These are phyloP conservation scores for Hippocampus zosterae DNA, from an alignment of 2,113 vertebrate species.

Conservation along the genomic window DNA sequence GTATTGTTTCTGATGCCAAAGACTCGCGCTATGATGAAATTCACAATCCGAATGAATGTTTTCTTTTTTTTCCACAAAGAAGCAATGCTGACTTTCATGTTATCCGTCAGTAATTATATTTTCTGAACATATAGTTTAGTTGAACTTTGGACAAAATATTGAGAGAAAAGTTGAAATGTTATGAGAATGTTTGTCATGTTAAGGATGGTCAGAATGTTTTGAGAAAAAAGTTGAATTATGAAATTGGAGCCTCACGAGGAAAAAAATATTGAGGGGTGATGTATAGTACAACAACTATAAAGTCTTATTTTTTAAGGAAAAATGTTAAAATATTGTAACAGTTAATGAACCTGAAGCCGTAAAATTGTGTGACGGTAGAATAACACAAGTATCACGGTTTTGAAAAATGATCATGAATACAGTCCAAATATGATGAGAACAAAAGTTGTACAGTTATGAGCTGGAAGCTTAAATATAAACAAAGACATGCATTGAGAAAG, in stretches of 20 bases:
- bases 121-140: neutral
- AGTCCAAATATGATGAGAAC: neutral
- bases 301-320: neutral
- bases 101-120: neutral
- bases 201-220: neutral
- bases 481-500: neutral
- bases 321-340: neutral
- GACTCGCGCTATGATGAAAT: constrained; percentile 65
- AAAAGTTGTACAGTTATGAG: neutral
- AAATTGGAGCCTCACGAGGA: neutral
- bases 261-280: neutral
- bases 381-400: neutral
- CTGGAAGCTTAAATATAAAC: neutral
- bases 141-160: neutral
- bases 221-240: neutral
- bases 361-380: neutral
- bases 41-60: neutral
- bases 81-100: neutral
- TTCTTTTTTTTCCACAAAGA: neutral
- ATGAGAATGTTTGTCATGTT: neutral
- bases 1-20: constrained; percentile 77
- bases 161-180: neutral
- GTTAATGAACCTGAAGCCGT: too few relatives aligned
- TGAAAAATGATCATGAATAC: neutral
- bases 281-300: neutral